Evolutionary conservation across 2,113 vertebrate species (phyloP).

Genomic region (Tiliqua scincoides): DNA sequence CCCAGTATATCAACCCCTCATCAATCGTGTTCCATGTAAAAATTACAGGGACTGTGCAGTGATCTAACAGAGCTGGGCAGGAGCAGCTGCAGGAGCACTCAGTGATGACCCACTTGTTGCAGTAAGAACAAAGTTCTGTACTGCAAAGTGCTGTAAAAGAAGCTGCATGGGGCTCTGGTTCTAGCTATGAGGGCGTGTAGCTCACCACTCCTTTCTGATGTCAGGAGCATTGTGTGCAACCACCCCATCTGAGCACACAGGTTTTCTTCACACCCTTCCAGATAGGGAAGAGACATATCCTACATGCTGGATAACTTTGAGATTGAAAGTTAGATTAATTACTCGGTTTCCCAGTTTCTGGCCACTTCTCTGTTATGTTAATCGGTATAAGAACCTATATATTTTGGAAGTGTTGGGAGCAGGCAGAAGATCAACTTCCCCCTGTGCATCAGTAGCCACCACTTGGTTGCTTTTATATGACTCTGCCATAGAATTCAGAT

Average conservation of each 20-base stretch:
- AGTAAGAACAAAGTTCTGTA: too few relatives aligned
- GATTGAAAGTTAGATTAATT: background rate
- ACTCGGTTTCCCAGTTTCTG: background rate
- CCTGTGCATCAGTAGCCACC: background rate
- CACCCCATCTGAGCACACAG: background rate
- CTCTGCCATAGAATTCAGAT: background rate
- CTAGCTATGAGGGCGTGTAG: too few relatives aligned
- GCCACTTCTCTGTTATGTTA: background rate
- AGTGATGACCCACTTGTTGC: too few relatives aligned
- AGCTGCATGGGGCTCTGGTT: too few relatives aligned
- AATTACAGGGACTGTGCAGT: too few relatives aligned
- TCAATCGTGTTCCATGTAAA: too few relatives aligned
- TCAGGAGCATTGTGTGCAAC: background rate
- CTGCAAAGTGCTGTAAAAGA: too few relatives aligned
- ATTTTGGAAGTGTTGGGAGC: background rate
- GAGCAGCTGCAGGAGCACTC: too few relatives aligned
- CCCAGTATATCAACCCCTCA: background rate
- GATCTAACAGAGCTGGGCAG: too few relatives aligned
- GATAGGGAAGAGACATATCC: background rate
- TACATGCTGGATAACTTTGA: background rate
- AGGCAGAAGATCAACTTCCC: background rate
- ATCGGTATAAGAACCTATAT: background rate
- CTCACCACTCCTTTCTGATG: background rate
- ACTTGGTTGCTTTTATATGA: background rate
- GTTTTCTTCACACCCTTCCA: background rate